A percentile compares a stretch with the other conserved stretches of the same genome.
phyloP scores from a whole-genome alignment of 2,797 vertebrate genomes.

The Spea hammondii region DNA sequence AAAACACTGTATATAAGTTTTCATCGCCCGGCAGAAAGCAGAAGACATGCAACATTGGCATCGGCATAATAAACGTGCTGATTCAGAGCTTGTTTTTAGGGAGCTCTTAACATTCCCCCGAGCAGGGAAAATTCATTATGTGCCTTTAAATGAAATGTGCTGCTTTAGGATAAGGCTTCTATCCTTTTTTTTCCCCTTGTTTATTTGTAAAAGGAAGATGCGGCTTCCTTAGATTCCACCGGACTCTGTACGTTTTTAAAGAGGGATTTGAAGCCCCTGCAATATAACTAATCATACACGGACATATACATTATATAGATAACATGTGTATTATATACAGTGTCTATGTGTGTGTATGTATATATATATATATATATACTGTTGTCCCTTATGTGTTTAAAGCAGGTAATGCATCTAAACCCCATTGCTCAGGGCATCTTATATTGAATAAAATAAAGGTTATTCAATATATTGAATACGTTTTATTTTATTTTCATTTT shows the following conservation, averaged over 20 bases:
- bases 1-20: slow-evolving; percentile 1
- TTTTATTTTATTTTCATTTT: too few species aligned
- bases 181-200: background rate
- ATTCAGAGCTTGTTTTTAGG: slow-evolving; percentile 24
- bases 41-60: slow-evolving; percentile 1
- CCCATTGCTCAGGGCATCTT: too few species aligned
- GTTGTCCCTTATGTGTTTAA: too few species aligned
- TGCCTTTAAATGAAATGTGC: slow-evolving; percentile 10
- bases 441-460: too few species aligned
- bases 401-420: too few species aligned
- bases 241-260: slow-evolving; percentile 10
- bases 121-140: slow-evolving; percentile 6
- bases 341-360: too few species aligned
- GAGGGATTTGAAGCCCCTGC: slow-evolving; percentile 16
- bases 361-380: too few species aligned
- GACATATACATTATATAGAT: too few species aligned
- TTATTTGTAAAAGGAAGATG: slow-evolving; percentile 17
- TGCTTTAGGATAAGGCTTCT: slow-evolving; percentile 24
- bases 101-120: background rate
- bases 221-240: slow-evolving; percentile 20
- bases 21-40: background rate
- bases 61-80: slow-evolving; percentile 20
- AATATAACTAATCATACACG: too few species aligned
- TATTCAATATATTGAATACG: too few species aligned
- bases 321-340: too few species aligned